phyloP scores from a whole-genome alignment of 1,140 invertebrate species.

The Ganaspis sp. region DNA sequence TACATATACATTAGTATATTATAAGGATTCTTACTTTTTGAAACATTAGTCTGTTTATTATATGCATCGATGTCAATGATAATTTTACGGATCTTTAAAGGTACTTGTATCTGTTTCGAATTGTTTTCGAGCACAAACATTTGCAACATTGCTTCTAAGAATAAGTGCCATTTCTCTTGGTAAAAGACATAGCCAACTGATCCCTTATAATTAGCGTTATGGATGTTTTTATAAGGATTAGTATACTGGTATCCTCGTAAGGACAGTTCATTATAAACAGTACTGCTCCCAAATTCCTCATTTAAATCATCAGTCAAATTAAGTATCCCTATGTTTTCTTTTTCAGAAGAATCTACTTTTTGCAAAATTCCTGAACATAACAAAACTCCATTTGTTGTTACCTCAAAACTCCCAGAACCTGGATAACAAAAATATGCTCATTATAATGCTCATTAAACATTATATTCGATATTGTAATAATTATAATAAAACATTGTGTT shows the following conservation, averaged over 20 bases:
- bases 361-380: neutral
- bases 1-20: neutral
- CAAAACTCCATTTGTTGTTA: slow-evolving; percentile 82
- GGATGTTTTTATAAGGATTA: slow-evolving; percentile 83
- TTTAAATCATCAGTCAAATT: slow-evolving; percentile 58
- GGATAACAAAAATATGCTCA: neutral
- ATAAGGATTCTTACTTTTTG: too few species aligned
- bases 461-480: too few species aligned
- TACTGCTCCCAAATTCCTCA: slow-evolving; percentile 75
- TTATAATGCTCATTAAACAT: too few species aligned
- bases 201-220: slow-evolving; percentile 74
- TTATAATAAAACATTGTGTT: too few species aligned
- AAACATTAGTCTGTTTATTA: too few species aligned
- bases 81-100: slow-evolving; percentile 86
- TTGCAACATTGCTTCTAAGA: slow-evolving; percentile 93
- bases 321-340: neutral
- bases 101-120: slow-evolving; percentile 84
- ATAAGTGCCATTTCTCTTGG: slow-evolving; percentile 90
- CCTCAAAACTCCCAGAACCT: slow-evolving; percentile 53
- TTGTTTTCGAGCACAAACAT: slow-evolving; percentile 85
- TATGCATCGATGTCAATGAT: slow-evolving; percentile 48
- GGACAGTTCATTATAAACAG: slow-evolving; percentile 93
- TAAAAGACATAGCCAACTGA: slow-evolving; percentile 77
- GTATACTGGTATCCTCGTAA: slow-evolving; percentile 93
- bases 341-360: neutral